Base-by-base conservation (phyloP, 1,140 invertebrate genomes). In the Drosophila pachea region DNA sequence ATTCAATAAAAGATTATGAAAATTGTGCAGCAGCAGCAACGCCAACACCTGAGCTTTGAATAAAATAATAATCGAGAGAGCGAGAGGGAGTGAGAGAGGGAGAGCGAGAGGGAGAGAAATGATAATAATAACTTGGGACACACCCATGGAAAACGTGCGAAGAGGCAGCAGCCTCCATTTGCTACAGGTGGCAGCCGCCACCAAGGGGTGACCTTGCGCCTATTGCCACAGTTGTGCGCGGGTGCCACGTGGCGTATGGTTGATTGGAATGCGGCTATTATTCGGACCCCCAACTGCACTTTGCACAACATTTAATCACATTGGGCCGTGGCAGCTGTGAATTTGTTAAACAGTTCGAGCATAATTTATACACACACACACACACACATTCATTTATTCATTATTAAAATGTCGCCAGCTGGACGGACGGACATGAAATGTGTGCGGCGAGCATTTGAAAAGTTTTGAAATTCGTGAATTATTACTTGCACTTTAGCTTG, bases 401-500 rank as follows among this genome's bases (percentile, higher is more conserved):
- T 72, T 81, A 86, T 81, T 74, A 86, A 82, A 81, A 81, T 84
- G 79, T 84, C 79, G 75, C 68, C 63, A 86, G 76, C 65, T n/a
- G 33, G 73, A 16, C 14, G 16, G 53, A 54, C 50, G 22, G 43
- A 43, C 55, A 48, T 42, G 45, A 67, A 65, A 63, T n/a, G n/a
- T 54, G 64, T 73, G 54, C 52, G 71, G 40, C 63, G 54, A 71
- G 42, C 55, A 77, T 68, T 68, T 75, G 81, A 72, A 81, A 74
- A 74, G 76, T 86, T 79, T 86, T 81, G 76, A 86, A 86, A 84
- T 72, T 77, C 49, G 68, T 86, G 81, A 86, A 75, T 86, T 86
- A 86, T 86, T 86, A 86, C 81, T 86, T 86, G 81, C 81, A 86
- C 81, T 86, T 86, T 86, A 86, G 68, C 81, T 72, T 86, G 74